phyloP scores from a whole-genome alignment of 1,140 invertebrate genomes.

The Eumeta japonica region DNA sequence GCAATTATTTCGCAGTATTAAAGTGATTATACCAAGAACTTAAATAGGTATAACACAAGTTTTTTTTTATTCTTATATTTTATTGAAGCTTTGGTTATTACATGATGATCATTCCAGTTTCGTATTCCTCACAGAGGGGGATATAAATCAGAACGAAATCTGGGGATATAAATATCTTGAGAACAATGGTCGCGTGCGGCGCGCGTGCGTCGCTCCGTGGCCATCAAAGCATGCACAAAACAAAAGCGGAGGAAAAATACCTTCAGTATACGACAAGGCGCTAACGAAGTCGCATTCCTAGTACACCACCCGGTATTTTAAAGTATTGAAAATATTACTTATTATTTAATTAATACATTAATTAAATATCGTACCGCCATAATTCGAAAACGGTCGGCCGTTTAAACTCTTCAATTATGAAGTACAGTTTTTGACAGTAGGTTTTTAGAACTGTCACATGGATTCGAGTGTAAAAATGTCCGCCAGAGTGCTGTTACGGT shows the following conservation, averaged over 20 bases:
- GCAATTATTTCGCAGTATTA: no score
- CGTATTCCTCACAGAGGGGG: no score
- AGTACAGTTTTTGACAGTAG: not conserved
- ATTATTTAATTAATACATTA: not conserved
- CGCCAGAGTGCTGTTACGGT: conserved; percentile 19
- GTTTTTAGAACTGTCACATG: not conserved
- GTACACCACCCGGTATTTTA: conserved; percentile 31
- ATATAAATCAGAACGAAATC: no score
- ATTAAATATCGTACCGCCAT: no score
- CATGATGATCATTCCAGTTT: no score
- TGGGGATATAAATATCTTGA: conserved; percentile 4
- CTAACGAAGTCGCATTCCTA: no score
- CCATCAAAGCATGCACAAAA: conserved; percentile 46
- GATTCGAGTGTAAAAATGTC: conserved; percentile 11
- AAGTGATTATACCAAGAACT: no score
- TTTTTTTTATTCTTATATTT: no score
- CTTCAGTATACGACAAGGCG: conserved; percentile 45
- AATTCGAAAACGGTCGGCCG: no score
- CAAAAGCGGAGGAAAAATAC: conserved; percentile 43
- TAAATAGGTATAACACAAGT: no score
- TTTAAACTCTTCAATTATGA: no score
- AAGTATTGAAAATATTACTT: conserved; percentile 7
- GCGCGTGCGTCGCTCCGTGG: conserved; percentile 22
- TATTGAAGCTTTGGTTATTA: no score
- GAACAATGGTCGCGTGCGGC: conserved; percentile 20